A percentile compares a stretch with the other conserved stretches of the same genome.
These are phyloP conservation scores for Ametastegia equiseti DNA, from an alignment of 2,888 invertebrate genomes.

Conservation along the genomic window DNA sequence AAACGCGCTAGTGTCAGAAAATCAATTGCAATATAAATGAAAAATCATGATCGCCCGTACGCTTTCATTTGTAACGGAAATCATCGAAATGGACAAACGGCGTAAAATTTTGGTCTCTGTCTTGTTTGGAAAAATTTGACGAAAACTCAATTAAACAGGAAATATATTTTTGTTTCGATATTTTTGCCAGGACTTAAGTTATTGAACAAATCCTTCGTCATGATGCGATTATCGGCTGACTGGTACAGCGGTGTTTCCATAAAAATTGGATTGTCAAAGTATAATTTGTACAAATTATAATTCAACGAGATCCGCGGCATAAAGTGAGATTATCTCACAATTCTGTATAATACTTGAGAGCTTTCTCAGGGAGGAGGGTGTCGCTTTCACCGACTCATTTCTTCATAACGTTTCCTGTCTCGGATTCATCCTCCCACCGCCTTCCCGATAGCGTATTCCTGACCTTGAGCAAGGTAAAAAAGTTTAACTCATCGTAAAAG, in stretches of 20 bases:
- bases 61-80: too few relatives aligned
- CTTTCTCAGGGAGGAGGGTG: background rate
- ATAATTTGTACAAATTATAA: slow-evolving; percentile 11
- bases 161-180: background rate
- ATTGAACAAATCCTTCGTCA: background rate
- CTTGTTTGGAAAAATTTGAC: background rate
- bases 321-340: slow-evolving; percentile 15
- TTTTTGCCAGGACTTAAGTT: background rate
- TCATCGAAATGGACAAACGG: too few relatives aligned
- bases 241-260: background rate
- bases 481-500: slow-evolving; percentile 34
- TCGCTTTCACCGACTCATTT: background rate
- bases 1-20: too few relatives aligned
- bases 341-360: background rate
- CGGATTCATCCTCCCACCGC: slow-evolving; percentile 21
- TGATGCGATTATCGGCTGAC: background rate
- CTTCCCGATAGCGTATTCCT: slow-evolving; percentile 20
- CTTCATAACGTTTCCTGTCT: slow-evolving; percentile 10
- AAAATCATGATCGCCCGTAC: too few relatives aligned
- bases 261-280: background rate
- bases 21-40: too few relatives aligned
- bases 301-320: background rate
- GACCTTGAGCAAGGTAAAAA: slow-evolving; percentile 28
- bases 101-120: too few relatives aligned
- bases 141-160: background rate